Evolutionary conservation across 35 echinoderm and acorn worm genomes (phyloP).

Genomic region (Strongylocentrotus purpuratus): DNA sequence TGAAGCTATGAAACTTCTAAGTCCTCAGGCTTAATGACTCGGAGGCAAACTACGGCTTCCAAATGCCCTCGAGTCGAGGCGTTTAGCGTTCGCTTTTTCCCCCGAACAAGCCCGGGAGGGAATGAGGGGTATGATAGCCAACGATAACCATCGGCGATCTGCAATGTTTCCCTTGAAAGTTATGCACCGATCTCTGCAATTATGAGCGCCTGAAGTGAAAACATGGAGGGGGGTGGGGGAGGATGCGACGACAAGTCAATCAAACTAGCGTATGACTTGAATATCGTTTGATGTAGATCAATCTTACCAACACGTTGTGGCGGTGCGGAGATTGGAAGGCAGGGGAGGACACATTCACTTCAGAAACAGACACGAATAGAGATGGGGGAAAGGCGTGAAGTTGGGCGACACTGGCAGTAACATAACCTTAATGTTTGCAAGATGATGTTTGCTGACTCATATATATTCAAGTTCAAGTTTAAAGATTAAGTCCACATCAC

Average conservation of each 20-base stretch:
- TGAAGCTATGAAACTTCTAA: constrained; percentile 50
- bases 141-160: constrained; percentile 35
- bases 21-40: constrained; percentile 47
- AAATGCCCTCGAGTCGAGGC: constrained; percentile 27
- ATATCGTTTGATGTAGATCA: constrained; percentile 39
- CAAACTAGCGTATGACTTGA: constrained; percentile 1
- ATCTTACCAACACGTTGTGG: neutral
- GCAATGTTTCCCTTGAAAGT: constrained; percentile 24
- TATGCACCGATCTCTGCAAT: constrained; percentile 8
- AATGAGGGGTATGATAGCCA: constrained; percentile 11
- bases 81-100: neutral
- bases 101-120: constrained; percentile 6
- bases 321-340: neutral
- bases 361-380: neutral
- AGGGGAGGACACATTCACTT: neutral
- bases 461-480: too few species aligned
- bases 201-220: constrained; percentile 35
- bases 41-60: constrained; percentile 36
- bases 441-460: neutral
- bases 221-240: neutral
- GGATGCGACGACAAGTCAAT: neutral
- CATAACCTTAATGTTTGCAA: neutral
- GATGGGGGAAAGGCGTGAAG: neutral
- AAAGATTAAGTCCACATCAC: too few species aligned
- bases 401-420: neutral